Evolutionary conservation across 2,113 vertebrate species (phyloP), one percentile per base, ranked within the genome.

Genomic region (Xiphorhynchus elegans): DNA sequence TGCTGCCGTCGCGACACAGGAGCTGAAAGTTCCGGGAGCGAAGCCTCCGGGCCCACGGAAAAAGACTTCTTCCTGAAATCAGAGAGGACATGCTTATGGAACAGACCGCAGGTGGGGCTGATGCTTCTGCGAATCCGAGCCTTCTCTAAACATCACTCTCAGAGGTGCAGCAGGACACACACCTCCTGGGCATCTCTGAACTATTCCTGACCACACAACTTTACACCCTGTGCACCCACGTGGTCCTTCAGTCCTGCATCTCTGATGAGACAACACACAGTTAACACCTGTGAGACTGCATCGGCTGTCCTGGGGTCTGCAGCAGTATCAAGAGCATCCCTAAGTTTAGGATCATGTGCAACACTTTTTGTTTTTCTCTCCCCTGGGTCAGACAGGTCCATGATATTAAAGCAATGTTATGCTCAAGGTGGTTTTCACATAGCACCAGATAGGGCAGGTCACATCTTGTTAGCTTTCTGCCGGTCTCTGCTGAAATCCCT

Each of bases 1-100:
- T 98, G 49, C 70, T 97, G 40, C 99, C 99, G 0, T 99, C 96
- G 3, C 95, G 97, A 67, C 99, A 99, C 89, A 99, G 89, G 50
- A 99, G 98, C 95, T 99, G 77, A 35, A 98, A 99, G 89, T 99
- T 98, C 4, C 29, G 37, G 2, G 99, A 98, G 15, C 47, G 72
- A 62, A 99, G 96, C 1, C 1, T 1, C 24, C 19, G 14, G 6
- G 98, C 97, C 99, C 99, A 99, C 0, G 24, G 47, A 7, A 84
- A 83, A 9, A 39, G 95, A 81, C 59, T 98, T 96, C 14, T 92
- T 62, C 98, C 99, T 99, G 97, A 6, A 91, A 93, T 9, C 47
- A 79, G 63, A 79, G 44, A n/a, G 40, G 24, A 55, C 6, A 16
- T 12, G 62, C 20, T 79, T 33, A 33, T 31, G 50, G 50, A 73